Evolutionary conservation across 2,888 invertebrate species (phyloP), one percentile per base, ranked within the genome.

Genomic region (Drosophila maculinotata): DNA sequence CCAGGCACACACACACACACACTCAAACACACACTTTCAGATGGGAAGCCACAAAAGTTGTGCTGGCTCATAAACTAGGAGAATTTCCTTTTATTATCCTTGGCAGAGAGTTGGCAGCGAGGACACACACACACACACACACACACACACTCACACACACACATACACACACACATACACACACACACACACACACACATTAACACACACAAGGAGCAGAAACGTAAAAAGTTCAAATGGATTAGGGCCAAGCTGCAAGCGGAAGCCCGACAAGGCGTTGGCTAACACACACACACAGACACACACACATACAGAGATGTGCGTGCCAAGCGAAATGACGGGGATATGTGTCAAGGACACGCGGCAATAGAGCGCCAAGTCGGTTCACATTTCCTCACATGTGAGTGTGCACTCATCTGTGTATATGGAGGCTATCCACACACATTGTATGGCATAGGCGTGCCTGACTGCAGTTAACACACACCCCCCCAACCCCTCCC

Each of bases 191-290:
- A n/a, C n/a, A n/a, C n/a, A n/a, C n/a, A n/a, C n/a, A n/a, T n/a
- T n/a, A n/a, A n/a, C n/a, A n/a, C n/a, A n/a, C n/a, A n/a, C n/a
- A n/a, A n/a, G n/a, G n/a, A 28, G 38, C 38, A 14, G 42, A 52
- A 65, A 65, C 47, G 64, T 59, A 44, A 70, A 77, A 64, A 74
- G 79, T 74, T 79, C 68, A 85, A 82, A 87, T 82, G 82, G 87
- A 82, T 82, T 82, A 82, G 86, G 86, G 86, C 76, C 82, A 82
- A 69, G 68, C 66, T 68, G 47, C 51, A 58, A 64, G 66, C 64
- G 53, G 72, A 84, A 87, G 79, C 87, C 85, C 56, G 58, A 65
- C 85, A 87, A 87, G 87, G 86, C 80, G 80, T 79, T 86, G 77
- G 47, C 77, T 45, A 39, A 44, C 41, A 63, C 63, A 71, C 31